Evolutionary conservation across 2,113 vertebrate species (phyloP), one percentile per base, ranked within the genome.

Genomic region (Anoplopoma fimbria): DNA sequence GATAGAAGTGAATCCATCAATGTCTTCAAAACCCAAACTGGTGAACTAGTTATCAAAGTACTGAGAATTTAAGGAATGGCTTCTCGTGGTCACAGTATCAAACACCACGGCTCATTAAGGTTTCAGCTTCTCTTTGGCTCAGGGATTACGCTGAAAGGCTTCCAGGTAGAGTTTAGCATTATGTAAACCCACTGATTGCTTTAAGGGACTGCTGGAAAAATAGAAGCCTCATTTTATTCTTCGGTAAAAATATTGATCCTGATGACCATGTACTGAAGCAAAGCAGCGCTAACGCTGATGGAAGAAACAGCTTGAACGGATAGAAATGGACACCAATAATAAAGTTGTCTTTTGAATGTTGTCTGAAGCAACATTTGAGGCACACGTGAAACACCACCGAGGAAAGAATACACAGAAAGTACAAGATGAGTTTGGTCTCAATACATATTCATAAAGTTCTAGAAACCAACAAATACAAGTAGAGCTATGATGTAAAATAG

Each of bases 321-420:
- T 34, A 27, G 49, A 74, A 84, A 76, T 70, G 61, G n/a, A 74
- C 38, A 10, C 27, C 12, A 38, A 33, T 79, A 25, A 69, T 34
- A 58, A 63, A n/a, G 38, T 64, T 64, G 70, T 86, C 23, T 38
- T 75, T 55, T 77, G 19, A 82, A 79, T 83, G 89, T 84, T 87
- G 83, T 81, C 81, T 77, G 72, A 78, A 69, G 80, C 82, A 88
- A 90, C 86, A 64, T 61, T 75, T 64, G 91, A 92, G 89, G 88
- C 89, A 92, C 91, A 63, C 0, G 58, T 74, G 77, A 77, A 70
- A 81, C 77, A 53, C 75, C 64, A 69, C 10, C 3, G 34, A 63
- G 15, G 42, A 81, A 71, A 19, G 15, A 29, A 29, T 4, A 60
- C 12, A 62, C 49, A 29, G 15, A 57, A 82, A 23, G 57, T 63